Conservation (phyloP, 2,888 invertebrate genomes). For the Amiota mariae region DNA sequence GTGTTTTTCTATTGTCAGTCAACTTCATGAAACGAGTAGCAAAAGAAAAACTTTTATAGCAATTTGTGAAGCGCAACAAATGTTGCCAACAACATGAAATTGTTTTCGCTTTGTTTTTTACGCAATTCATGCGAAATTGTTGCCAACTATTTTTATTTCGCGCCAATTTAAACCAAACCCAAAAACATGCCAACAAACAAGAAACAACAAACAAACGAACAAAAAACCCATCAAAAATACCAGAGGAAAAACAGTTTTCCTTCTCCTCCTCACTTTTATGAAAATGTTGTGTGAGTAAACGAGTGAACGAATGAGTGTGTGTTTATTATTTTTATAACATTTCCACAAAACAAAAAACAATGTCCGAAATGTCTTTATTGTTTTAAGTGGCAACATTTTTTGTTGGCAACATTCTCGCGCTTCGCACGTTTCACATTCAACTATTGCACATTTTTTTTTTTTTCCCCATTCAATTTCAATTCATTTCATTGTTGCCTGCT, state of each 20-base stretch:
- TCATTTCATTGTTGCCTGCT: not conserved
- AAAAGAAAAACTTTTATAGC: not conserved
- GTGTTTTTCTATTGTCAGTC: not conserved
- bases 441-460: not conserved
- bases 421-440: not conserved
- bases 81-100: conserved; percentile 22
- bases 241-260: too few species aligned
- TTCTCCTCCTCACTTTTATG: not conserved
- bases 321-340: not conserved
- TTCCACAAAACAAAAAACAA: not conserved
- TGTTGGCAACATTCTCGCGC: not conserved
- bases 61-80: not conserved
- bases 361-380: conserved; percentile 23
- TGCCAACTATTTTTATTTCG: conserved; percentile 23
- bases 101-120: conserved; percentile 22
- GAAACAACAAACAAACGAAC: not conserved
- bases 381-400: conserved; percentile 29
- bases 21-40: not conserved
- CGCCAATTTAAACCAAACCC: conserved; percentile 17
- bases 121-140: conserved; percentile 15
- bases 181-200: conserved; percentile 9
- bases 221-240: not conserved
- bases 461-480: not conserved
- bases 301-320: not conserved
- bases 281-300: not conserved